Evolutionary conservation across 2,888 invertebrate species (phyloP), one percentile per base, ranked within the genome.

Genomic region (Agrilus mali): DNA sequence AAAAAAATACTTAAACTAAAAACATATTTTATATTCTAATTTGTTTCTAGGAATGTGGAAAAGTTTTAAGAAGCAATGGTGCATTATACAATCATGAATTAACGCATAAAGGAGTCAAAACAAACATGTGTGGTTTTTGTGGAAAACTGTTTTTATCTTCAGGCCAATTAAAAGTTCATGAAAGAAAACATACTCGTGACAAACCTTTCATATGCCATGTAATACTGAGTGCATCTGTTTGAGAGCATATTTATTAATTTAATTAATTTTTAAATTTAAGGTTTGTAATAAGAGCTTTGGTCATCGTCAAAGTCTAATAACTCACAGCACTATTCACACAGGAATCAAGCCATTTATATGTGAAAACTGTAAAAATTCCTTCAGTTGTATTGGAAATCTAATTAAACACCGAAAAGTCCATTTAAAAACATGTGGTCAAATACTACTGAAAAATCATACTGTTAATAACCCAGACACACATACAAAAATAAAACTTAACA

Each of bases 291-390:
- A 70, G 53, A 62, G 66, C 8, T 72, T 72, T 55, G 65, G 66
- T 4, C 68, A 71, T 52, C 64, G 69, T 1, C 71, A 71, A 54
- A 71, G 68, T 51, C 59, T 69, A 38, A 65, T 70, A 3, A 69
- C 69, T 3, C 72, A 72, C 56, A 66, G 64, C 40, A 65, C 71
- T 12, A 52, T 70, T 22, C 71, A 71, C 41, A 67, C 68, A 0
- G 69, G 67, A 16, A 59, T 68, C 3, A 71, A 71, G 47, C 70
- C 72, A n/a, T 73, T 67, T 49, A 58, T 64, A 34, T 73, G 72
- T 47, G 67, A 66, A 48, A 64, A 64, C 34, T 73, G 72, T 47
- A 58, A 61, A 3, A 60, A 63, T 22, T 60, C 68, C 3, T 73
- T 71, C 48, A 68, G 70, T 32, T 72, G 71, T 48, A 59, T 67